Percentiles rank a stretch among this genome's conserved stretches.
Evolutionary conservation across 2,888 invertebrate species (phyloP).

Genomic region (Ochropacha duplaris): DNA sequence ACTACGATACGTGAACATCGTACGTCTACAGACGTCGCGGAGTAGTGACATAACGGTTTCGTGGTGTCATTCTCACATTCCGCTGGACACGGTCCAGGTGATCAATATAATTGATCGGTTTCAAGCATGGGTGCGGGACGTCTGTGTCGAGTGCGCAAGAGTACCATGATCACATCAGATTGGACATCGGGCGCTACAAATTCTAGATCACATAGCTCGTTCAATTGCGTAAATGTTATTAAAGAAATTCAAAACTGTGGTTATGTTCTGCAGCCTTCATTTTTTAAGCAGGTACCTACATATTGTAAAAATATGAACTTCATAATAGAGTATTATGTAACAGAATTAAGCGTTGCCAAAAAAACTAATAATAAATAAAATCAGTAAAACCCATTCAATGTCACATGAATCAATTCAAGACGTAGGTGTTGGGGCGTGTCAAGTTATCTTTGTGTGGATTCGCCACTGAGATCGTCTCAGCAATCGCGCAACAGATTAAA

Average conservation of each 20-base stretch:
- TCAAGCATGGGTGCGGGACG: slow-evolving; percentile 15
- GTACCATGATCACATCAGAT: slow-evolving; percentile 1
- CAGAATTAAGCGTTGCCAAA: not conserved
- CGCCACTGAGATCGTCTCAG: not conserved
- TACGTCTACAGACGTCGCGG: slow-evolving; percentile 51
- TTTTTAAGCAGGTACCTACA: no score
- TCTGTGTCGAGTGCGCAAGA: slow-evolving; percentile 7
- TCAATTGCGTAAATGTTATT: no score
- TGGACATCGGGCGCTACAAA: not conserved
- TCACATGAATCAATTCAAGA: not conserved
- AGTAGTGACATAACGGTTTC: slow-evolving; percentile 32
- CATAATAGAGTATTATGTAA: no score
- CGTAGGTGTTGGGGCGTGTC: not conserved
- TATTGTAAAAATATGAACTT: no score
- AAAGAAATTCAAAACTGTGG: no score
- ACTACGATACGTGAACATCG: slow-evolving; percentile 57
- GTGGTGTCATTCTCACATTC: slow-evolving; percentile 58
- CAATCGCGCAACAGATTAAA: not conserved
- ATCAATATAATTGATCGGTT: slow-evolving; percentile 52
- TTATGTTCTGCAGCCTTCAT: not conserved
- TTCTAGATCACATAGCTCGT: not conserved
- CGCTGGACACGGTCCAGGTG: slow-evolving; percentile 71
- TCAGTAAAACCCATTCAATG: not conserved
- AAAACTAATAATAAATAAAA: not conserved
- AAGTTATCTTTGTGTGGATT: not conserved